These are phyloP conservation scores for Pteruthius melanotis DNA, from an alignment of 2,113 vertebrate genomes.

Conservation along the genomic window DNA sequence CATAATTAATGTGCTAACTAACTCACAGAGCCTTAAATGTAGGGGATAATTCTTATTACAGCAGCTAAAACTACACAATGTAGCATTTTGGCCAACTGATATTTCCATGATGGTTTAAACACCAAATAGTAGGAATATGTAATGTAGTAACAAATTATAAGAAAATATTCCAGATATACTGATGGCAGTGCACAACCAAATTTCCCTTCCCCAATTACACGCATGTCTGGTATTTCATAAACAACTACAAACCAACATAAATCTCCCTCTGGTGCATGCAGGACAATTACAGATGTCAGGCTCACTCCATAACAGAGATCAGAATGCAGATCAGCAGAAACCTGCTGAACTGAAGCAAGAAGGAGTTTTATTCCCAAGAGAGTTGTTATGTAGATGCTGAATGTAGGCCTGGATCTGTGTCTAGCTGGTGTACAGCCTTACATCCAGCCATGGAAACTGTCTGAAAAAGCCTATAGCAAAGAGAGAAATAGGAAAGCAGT, in stretches of 20 bases:
- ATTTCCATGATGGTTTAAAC: not conserved
- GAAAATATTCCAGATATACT: not conserved
- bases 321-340: not conserved
- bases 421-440: not conserved
- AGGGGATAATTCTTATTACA: not conserved
- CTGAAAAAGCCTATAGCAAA: not conserved
- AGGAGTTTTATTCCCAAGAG: not conserved
- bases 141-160: not conserved
- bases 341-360: not conserved
- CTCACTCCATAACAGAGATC: not conserved
- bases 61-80: not conserved
- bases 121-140: not conserved
- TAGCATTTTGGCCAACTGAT: not conserved
- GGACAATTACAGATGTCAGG: not conserved
- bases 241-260: not conserved
- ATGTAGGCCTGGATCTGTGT: not conserved
- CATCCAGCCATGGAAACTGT: not conserved
- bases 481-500: not conserved
- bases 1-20: not conserved
- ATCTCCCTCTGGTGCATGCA: not conserved
- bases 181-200: not conserved
- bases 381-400: accelerated
- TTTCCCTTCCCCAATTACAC: not conserved
- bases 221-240: not conserved
- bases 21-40: not conserved